These are phyloP conservation scores for Heteromormyrus szaboi DNA, from an alignment of 2,797 vertebrate genomes.

Conservation along the genomic window DNA sequence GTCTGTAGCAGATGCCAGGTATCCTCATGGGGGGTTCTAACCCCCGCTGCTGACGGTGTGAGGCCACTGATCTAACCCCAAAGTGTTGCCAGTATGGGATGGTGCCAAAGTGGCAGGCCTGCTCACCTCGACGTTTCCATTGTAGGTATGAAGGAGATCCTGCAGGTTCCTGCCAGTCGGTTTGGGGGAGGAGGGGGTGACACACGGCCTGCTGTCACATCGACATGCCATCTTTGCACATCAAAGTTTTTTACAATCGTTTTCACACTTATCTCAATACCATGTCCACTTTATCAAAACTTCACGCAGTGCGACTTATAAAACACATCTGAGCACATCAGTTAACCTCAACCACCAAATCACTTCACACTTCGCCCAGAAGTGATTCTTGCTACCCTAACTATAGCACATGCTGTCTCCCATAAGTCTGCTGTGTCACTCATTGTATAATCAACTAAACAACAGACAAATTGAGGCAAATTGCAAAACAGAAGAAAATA, in stretches of 20 bases:
- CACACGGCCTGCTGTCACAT: neutral
- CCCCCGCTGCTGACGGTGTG: neutral
- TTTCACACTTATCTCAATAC: neutral
- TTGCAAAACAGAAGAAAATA: neutral
- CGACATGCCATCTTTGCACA: neutral
- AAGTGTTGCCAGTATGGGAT: neutral
- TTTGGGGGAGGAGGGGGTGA: neutral
- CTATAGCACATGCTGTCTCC: neutral
- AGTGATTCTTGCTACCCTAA: neutral
- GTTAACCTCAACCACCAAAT: neutral
- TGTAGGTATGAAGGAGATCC: neutral
- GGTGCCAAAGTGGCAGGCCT: neutral
- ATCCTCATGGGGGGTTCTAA: neutral
- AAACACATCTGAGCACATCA: neutral
- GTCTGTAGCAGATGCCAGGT: neutral
- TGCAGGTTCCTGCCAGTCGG: neutral
- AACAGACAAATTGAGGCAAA: neutral
- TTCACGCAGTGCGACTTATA: neutral
- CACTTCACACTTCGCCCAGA: neutral
- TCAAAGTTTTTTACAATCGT: neutral
- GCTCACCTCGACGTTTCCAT: neutral
- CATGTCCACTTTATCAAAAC: neutral
- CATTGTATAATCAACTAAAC: neutral
- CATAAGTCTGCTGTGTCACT: neutral
- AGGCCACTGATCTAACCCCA: neutral